phyloP scores from a whole-genome alignment of 2,888 invertebrate genomes.

The Tricholauxania praeusta region DNA sequence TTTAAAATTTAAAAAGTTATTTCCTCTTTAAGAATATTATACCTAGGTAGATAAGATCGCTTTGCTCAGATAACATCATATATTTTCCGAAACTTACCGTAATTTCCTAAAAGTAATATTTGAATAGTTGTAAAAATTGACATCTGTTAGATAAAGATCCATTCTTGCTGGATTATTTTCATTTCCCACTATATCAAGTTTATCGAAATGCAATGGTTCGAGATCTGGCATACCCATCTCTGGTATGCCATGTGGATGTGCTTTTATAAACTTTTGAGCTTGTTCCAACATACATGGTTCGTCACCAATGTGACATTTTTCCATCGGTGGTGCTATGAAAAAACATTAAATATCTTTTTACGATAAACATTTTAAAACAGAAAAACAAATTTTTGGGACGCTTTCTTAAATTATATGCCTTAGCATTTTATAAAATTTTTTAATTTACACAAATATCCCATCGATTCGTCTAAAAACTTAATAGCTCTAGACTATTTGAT shows the following conservation, averaged over 20 bases:
- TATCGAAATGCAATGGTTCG: constrained; percentile 48
- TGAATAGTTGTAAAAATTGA: constrained; percentile 48
- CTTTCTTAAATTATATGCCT: too few species aligned
- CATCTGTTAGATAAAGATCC: constrained; percentile 49
- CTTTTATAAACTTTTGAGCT: constrained; percentile 40
- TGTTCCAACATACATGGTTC: constrained; percentile 49
- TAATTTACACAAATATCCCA: too few species aligned
- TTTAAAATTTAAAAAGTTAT: too few species aligned
- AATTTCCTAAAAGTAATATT: constrained; percentile 43
- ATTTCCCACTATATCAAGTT: constrained; percentile 48
- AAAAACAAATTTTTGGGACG: too few species aligned
- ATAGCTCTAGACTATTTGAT: too few species aligned
- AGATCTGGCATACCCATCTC: constrained; percentile 44
- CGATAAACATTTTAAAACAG: background rate
- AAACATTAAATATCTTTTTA: background rate
- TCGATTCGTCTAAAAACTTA: too few species aligned
- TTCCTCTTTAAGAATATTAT: too few species aligned
- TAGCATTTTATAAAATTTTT: too few species aligned
- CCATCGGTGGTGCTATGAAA: constrained; percentile 47
- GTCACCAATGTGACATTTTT: constrained; percentile 51
- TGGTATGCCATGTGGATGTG: constrained; percentile 47
- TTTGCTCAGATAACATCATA: background rate
- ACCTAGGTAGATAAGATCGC: too few species aligned
- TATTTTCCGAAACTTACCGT: constrained; percentile 14
- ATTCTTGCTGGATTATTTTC: constrained; percentile 48